phyloP scores from a whole-genome alignment of 2,113 vertebrate genomes.

The Sphyrna mokarran region DNA sequence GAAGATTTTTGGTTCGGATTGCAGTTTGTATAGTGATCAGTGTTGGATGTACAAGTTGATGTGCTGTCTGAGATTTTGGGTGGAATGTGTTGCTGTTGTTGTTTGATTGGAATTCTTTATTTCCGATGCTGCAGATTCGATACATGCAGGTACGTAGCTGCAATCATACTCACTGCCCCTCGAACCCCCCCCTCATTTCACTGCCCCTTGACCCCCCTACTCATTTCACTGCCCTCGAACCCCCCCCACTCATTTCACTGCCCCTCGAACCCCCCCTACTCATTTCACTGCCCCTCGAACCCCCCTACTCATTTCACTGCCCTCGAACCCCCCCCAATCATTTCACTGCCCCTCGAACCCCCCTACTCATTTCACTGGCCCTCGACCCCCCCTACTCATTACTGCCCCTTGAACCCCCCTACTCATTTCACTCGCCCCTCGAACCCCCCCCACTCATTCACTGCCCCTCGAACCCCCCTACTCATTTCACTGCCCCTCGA shows the following conservation, averaged over 20 bases:
- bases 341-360: neutral
- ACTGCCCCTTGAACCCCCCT: neutral
- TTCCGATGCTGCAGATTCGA: constrained; percentile 80
- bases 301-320: too few species aligned
- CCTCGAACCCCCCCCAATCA: neutral
- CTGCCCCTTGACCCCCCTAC: neutral
- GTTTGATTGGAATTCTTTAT: constrained; percentile 56
- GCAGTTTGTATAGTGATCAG: too few species aligned
- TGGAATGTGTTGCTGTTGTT: neutral
- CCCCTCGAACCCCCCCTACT: neutral
- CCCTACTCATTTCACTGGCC: too few species aligned
- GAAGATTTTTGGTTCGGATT: neutral
- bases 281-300: neutral
- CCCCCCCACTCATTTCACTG: too few species aligned
- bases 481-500: neutral
- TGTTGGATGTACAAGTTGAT: neutral
- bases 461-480: neutral
- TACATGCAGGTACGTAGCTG: constrained; percentile 83
- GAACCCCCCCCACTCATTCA: too few species aligned
- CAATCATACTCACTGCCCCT: too few species aligned
- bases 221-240: neutral
- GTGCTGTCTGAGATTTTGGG: neutral
- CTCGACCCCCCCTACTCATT: too few species aligned
- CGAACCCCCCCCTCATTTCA: neutral
- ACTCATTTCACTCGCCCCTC: too few species aligned